Evolutionary conservation across 2,888 invertebrate genomes (phyloP).

Genomic region (Synergus japonicus): DNA sequence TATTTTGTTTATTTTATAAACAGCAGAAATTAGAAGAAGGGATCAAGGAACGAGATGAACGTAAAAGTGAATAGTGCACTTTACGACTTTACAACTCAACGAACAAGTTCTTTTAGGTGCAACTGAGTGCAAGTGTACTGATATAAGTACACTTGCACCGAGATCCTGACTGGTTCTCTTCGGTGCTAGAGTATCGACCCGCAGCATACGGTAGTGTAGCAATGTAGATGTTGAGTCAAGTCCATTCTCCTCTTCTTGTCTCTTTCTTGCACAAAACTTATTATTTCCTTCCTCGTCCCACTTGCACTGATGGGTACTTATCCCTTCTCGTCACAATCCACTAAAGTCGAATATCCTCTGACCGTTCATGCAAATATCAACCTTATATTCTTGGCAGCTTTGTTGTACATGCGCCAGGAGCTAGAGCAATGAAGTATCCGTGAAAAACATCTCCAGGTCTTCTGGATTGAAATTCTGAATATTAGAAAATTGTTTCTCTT

Average conservation of each 20-base stretch:
- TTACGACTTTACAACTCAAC: neutral
- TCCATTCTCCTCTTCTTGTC: constrained; percentile 37
- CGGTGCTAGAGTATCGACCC: constrained; percentile 73
- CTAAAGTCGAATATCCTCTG: constrained; percentile 49
- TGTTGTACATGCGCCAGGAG: constrained; percentile 58
- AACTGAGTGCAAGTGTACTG: constrained; percentile 63
- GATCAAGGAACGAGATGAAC: neutral
- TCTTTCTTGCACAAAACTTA: constrained; percentile 46
- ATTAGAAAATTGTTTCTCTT: neutral
- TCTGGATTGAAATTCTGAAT: neutral
- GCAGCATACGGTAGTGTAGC: constrained; percentile 48
- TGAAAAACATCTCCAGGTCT: neutral
- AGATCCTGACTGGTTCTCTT: constrained; percentile 22
- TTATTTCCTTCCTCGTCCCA: constrained; percentile 58
- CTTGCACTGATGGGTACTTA: constrained; percentile 46
- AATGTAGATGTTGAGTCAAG: neutral
- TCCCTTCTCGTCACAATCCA: constrained; percentile 33
- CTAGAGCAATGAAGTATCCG: constrained; percentile 50
- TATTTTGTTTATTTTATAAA: no score
- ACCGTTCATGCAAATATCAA: constrained; percentile 51
- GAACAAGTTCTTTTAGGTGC: neutral
- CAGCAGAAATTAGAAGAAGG: neutral
- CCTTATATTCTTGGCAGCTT: constrained; percentile 45
- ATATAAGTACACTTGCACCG: constrained; percentile 52
- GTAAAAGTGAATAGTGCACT: neutral